Evolutionary conservation across 2,888 invertebrate genomes (phyloP).

Genomic region (Nymphalis polychloros): DNA sequence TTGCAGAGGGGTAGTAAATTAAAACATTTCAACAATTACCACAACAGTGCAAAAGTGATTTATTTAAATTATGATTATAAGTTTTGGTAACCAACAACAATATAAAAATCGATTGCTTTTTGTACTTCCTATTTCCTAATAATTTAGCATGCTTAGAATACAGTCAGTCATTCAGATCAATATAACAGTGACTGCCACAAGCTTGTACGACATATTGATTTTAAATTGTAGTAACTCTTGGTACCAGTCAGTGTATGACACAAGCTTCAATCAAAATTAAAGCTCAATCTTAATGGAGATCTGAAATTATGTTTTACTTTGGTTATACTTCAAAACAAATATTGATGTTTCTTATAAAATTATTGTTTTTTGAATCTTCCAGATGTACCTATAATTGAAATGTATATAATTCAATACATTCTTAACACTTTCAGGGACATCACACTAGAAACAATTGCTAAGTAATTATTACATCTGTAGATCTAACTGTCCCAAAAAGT

Average conservation of each 20-base stretch:
- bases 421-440: too few relatives aligned
- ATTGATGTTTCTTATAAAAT: too few relatives aligned
- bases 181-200: conserved; percentile 9
- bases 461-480: too few relatives aligned
- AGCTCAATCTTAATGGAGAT: too few relatives aligned
- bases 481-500: too few relatives aligned
- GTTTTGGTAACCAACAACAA: not conserved
- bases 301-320: too few relatives aligned
- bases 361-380: too few relatives aligned
- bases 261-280: not conserved
- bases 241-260: conserved; percentile 19
- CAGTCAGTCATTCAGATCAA: not conserved
- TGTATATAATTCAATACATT: too few relatives aligned
- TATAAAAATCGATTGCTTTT: not conserved
- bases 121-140: not conserved
- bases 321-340: too few relatives aligned
- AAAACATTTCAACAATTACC: not conserved
- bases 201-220: conserved; percentile 22
- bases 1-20: not conserved
- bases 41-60: conserved; percentile 6
- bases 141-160: not conserved
- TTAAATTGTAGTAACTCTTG: not conserved
- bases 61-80: conserved; percentile 1
- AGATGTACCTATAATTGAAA: too few relatives aligned
- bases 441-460: too few relatives aligned